phyloP scores from a whole-genome alignment of 2,113 vertebrate species.

The Oncorhynchus nerka region DNA sequence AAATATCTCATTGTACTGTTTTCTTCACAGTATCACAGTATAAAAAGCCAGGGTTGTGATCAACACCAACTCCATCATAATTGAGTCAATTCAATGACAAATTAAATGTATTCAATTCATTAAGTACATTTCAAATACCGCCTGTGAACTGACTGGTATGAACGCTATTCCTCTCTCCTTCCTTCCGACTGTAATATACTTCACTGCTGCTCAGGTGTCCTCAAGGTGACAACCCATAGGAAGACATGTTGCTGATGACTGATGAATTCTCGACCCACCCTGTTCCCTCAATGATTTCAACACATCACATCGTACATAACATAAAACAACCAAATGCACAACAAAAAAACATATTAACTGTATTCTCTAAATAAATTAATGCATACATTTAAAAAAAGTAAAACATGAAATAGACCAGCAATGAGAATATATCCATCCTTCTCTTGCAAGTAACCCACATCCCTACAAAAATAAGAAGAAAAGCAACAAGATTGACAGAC shows the following conservation, averaged over 20 bases:
- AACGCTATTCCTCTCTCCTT: background rate
- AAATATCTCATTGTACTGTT: background rate
- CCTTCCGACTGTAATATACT: background rate
- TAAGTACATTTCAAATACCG: background rate
- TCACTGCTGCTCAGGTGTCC: background rate
- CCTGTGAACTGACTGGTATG: background rate
- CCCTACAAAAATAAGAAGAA: background rate
- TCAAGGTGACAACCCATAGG: background rate
- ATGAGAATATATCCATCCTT: background rate
- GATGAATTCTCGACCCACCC: background rate
- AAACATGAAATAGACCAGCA: conserved; percentile 14
- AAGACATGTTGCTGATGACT: conserved; percentile 4
- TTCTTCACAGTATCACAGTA: background rate
- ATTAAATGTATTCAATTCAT: background rate
- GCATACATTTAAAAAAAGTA: conserved; percentile 34
- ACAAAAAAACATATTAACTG: conserved; percentile 16
- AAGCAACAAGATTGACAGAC: background rate
- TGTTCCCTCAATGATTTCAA: background rate
- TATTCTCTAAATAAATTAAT: conserved; percentile 10
- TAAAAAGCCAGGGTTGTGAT: background rate
- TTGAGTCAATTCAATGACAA: background rate
- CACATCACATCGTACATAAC: background rate
- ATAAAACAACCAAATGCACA: conserved; percentile 19
- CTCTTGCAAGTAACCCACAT: conserved; percentile 6
- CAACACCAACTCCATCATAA: conserved; percentile 2